A percentile compares a stretch with the other conserved stretches of the same genome.
Evolutionary conservation across 23 tunicate genomes (phyloP).

Genomic region (Trididemnum miniatum): DNA sequence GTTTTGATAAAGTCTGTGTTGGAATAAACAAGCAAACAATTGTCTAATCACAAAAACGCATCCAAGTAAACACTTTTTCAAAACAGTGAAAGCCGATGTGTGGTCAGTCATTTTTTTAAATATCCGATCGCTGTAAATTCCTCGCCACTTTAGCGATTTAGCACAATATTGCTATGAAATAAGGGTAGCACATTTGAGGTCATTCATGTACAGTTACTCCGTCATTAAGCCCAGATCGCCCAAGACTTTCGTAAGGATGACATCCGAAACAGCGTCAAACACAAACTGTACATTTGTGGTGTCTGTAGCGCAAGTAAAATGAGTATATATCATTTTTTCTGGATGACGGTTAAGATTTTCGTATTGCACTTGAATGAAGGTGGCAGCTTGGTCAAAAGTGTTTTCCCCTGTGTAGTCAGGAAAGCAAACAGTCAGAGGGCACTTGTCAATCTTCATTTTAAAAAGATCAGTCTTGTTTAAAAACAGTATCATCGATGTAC

Average conservation of each 20-base stretch:
- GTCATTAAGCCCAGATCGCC: constrained; percentile 72
- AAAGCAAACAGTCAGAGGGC: constrained; percentile 68
- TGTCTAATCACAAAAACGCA: too few species aligned
- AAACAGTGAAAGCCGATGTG: too few species aligned
- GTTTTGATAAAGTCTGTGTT: too few species aligned
- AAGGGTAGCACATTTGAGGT: too few species aligned
- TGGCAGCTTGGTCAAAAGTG: constrained; percentile 68
- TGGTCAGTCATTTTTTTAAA: too few species aligned
- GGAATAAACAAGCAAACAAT: too few species aligned
- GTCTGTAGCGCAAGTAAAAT: constrained; percentile 94
- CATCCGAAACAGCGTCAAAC: constrained; percentile 90
- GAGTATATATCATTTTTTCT: constrained; percentile 77
- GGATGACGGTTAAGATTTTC: constrained; percentile 66
- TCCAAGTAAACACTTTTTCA: too few species aligned
- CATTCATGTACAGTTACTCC: constrained; percentile 12
- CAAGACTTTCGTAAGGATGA: constrained; percentile 70
- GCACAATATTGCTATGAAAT: neutral
- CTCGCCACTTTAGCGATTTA: neutral
- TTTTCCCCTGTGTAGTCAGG: constrained; percentile 72
- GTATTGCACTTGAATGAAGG: constrained; percentile 54
- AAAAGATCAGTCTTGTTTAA: constrained; percentile 81
- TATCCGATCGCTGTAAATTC: too few species aligned
- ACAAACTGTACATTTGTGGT: constrained; percentile 92
- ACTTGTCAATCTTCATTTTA: constrained; percentile 44
- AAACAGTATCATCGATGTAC: constrained; percentile 79